Percentiles rank a stretch among this genome's conserved stretches.
These are phyloP conservation scores for Ornithoptera alexandrae DNA, from an alignment of 2,888 invertebrate genomes.

Conservation along the genomic window DNA sequence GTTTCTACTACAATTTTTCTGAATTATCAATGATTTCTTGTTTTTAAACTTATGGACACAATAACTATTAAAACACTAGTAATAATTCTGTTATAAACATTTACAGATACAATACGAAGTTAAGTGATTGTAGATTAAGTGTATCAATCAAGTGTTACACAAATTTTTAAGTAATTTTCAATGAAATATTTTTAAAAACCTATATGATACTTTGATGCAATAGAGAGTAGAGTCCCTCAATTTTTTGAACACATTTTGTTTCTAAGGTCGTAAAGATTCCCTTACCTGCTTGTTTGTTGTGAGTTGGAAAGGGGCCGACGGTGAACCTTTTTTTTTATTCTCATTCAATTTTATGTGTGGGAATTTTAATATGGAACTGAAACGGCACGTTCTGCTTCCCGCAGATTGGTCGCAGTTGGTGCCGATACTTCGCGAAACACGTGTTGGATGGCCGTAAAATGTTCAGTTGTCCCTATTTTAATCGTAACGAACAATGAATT, in stretches of 20 bases:
- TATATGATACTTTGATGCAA: conserved; percentile 38
- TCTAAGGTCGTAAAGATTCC: conserved; percentile 72
- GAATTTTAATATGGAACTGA: conserved; percentile 73
- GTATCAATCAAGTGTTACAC: background rate
- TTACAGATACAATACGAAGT: background rate
- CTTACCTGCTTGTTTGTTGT: conserved; percentile 79
- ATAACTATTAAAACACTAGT: background rate
- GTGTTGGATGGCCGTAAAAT: conserved; percentile 59
- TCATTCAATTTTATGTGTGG: conserved; percentile 76
- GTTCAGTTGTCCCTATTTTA: conserved; percentile 40
- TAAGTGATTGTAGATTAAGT: background rate
- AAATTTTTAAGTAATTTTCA: background rate
- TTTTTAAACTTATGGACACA: background rate
- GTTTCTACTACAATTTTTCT: background rate
- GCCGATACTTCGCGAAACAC: conserved; percentile 66
- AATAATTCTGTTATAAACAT: background rate
- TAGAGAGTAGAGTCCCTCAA: conserved; percentile 68
- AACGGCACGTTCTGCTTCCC: conserved; percentile 74
- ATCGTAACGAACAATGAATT: conserved; percentile 32
- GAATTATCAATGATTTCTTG: background rate
- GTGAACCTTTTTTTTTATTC: conserved; percentile 68
- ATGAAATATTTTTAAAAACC: background rate
- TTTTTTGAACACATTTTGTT: conserved; percentile 66
- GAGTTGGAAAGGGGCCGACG: conserved; percentile 68
- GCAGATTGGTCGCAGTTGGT: conserved; percentile 73